These are phyloP conservation scores for Puntigrus tetrazona DNA, from an alignment of 2,113 vertebrate genomes.

Conservation along the genomic window DNA sequence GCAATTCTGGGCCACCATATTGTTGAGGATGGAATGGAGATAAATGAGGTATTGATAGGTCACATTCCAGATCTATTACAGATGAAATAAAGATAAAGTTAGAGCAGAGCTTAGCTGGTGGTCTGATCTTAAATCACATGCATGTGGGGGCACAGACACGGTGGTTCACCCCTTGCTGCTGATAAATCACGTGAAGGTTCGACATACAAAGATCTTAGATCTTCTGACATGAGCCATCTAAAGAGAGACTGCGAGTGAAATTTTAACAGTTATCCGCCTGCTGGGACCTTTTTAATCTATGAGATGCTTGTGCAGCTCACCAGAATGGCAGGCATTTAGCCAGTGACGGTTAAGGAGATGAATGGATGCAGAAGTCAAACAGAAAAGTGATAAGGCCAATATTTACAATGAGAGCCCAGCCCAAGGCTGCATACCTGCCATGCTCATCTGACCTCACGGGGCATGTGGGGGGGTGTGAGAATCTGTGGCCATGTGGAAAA, in stretches of 20 bases:
- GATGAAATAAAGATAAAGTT: not conserved
- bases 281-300: not conserved
- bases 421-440: slow-evolving; percentile 57
- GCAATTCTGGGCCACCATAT: too few relatives aligned
- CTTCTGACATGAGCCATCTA: not conserved
- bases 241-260: not conserved
- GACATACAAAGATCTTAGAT: not conserved
- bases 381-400: slow-evolving; percentile 56
- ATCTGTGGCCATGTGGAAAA: slow-evolving; percentile 7
- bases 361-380: slow-evolving; percentile 42
- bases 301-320: not conserved
- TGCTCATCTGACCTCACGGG: slow-evolving; percentile 58
- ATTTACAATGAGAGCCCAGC: slow-evolving; percentile 41
- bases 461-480: slow-evolving; percentile 41
- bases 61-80: not conserved
- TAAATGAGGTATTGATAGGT: not conserved
- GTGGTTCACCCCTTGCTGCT: not conserved
- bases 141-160: not conserved
- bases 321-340: slow-evolving; percentile 14
- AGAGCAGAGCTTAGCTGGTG: not conserved
- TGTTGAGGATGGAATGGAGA: not conserved
- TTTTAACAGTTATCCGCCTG: slow-evolving; percentile 19
- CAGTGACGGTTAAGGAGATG: slow-evolving; percentile 21
- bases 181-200: not conserved
- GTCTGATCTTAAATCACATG: not conserved